A percentile compares a stretch with the other conserved stretches of the same genome.
These are phyloP conservation scores for Mormyrus proboscirostris DNA, from an alignment of 2,797 vertebrate genomes.

Conservation along the genomic window DNA sequence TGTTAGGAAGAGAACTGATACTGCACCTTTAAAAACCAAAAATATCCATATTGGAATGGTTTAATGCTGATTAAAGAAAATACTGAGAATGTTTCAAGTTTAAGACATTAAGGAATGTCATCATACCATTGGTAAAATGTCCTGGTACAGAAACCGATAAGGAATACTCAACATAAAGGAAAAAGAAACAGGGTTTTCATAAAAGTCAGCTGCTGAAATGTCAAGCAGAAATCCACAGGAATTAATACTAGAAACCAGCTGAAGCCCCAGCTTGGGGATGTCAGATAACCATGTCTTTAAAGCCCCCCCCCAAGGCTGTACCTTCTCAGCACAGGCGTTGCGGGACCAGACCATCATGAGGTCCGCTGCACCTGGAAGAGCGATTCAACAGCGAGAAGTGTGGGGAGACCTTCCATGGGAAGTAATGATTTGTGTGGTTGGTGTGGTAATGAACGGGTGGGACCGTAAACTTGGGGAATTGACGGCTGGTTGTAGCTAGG, in stretches of 20 bases:
- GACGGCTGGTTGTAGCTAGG: not conserved
- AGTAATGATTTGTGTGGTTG: not conserved
- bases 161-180: not conserved
- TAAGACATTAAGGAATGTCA: not conserved
- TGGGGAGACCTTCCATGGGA: not conserved
- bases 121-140: not conserved
- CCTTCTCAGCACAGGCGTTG: not conserved
- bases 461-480: not conserved
- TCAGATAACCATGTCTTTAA: not conserved
- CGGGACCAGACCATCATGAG: not conserved
- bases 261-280: not conserved
- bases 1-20: slow-evolving; percentile 56
- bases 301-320: not conserved
- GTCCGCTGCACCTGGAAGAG: not conserved
- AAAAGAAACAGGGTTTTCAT: not conserved
- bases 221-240: not conserved
- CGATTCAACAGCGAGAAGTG: not conserved
- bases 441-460: not conserved
- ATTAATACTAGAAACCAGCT: not conserved
- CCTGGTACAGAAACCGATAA: not conserved
- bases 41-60: not conserved
- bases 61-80: not conserved
- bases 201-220: not conserved
- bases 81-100: not conserved
- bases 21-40: slow-evolving; percentile 54